Evolutionary conservation across 2,797 vertebrate genomes (phyloP), one percentile per base, ranked within the genome.

Genomic region (Danio tinwini): DNA sequence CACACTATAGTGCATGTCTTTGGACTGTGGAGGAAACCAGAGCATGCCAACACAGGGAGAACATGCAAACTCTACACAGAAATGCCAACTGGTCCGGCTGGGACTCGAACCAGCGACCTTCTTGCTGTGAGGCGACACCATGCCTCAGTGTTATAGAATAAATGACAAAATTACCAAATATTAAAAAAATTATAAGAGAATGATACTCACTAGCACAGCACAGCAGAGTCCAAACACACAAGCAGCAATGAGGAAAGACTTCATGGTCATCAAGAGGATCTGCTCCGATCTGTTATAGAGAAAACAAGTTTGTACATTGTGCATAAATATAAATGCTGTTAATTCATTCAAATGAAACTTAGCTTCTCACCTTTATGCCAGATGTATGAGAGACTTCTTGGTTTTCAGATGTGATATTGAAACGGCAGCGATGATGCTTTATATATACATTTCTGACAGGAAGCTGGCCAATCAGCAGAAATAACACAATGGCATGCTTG

Each of bases 401-500:
- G n/a, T 40, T 53, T 29, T 16, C 17, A 69, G 47, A 37, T 8
- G 7, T 45, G 64, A 37, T 8, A 29, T 64, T 39, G 40, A 56
- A 67, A 8, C 62, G 44, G 53, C 37, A n/a, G 55, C 9, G 2
- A 64, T 9, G 19, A 65, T 17, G 40, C 63, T 72, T 64, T 85
- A 75, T 85, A 87, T 69, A 64, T 19, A 49, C 8, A 4, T 29
- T 49, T 40, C 47, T 16, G n/a, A 59, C 14, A n/a, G 11, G 5
- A 8, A 19, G 16, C 11, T 29, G 71, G 73, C 84, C 86, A 87
- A 87, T 86, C 73, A 78, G 70, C 13, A 52, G 8, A 40, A 21
- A 10, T 50, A 11, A 37, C 3, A 52, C 16, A 14, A 58, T 52
- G 29, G 55, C 49, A 55, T 29, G 53, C 19, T 71, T 72, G 11